phyloP scores from a whole-genome alignment of 2,797 vertebrate species.

The Gadopsis marmoratus region DNA sequence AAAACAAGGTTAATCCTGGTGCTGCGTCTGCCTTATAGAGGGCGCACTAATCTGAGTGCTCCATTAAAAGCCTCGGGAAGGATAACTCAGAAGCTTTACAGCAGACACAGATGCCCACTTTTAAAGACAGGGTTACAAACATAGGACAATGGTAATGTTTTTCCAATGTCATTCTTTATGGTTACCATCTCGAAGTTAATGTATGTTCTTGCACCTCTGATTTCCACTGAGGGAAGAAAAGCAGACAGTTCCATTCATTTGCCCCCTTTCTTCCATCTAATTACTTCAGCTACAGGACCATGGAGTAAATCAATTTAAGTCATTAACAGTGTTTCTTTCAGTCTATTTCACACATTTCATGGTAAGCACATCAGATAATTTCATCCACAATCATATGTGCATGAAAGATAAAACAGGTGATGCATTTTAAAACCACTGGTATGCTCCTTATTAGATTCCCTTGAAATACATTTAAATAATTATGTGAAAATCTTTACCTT shows the following conservation, averaged over 20 bases:
- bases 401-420: slow-evolving; percentile 38
- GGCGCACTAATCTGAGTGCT: slow-evolving; percentile 77
- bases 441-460: slow-evolving; percentile 28
- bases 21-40: slow-evolving; percentile 69
- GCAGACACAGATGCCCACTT: slow-evolving; percentile 48
- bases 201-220: slow-evolving; percentile 27
- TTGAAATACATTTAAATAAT: slow-evolving; percentile 29
- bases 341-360: slow-evolving; percentile 22
- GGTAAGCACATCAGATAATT: slow-evolving; percentile 28
- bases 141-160: slow-evolving; percentile 6
- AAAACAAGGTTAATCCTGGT: slow-evolving; percentile 84
- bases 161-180: slow-evolving; percentile 16
- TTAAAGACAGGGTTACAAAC: slow-evolving; percentile 29
- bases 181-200: slow-evolving; percentile 35
- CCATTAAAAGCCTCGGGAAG: slow-evolving; percentile 74
- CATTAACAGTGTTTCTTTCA: slow-evolving; percentile 22
- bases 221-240: slow-evolving; percentile 17
- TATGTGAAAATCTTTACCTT: slow-evolving; percentile 21
- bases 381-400: slow-evolving; percentile 16
- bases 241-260: slow-evolving; percentile 23
- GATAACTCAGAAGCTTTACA: slow-evolving; percentile 59
- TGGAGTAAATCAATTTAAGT: slow-evolving; percentile 50
- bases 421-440: slow-evolving; percentile 30
- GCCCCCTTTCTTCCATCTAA: slow-evolving; percentile 29
- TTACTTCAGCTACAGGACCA: slow-evolving; percentile 29